Base-by-base conservation (phyloP, 2,797 vertebrate genomes). In the Phataginus tricuspis region DNA sequence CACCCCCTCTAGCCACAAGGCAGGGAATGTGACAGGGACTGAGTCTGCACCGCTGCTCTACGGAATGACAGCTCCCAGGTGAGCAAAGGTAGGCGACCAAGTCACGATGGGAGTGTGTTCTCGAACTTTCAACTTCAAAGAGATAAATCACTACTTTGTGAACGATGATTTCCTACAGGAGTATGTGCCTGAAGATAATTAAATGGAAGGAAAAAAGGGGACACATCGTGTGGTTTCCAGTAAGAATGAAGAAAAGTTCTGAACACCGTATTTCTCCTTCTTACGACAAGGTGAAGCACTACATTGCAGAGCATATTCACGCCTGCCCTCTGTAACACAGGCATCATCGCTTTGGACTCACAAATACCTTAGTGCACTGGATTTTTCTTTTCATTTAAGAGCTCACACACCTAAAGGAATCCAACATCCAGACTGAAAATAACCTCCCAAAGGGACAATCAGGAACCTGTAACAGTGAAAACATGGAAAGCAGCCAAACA, bases 321-420 rank as follows among this genome's bases (percentile, higher is more conserved):
- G 37, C 57, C 14, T 93, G 71, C 59, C 57, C 83, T 63, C 34
- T 42, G 66, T 51, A 95, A 90, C 29, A 16, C 7, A 66, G 72
- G 39, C 23, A 71, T 80, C 55, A n/a, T 59, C 53, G 66, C 68
- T 91, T 39, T 72, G 51, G 61, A 88, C 77, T 89, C 79, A 82
- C 4, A 96, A 77, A 69, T 71, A 83, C 51, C 84, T 5, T 86
- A 23, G 53, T 49, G 7, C 64, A 55, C 1, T 55, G 16, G 16
- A 61, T 64, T 90, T 91, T 72, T 85, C 42, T 89, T 87, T 66
- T 90, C 45, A 83, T 83, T 90, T 87, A 89, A 91, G 92, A 91
- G 51, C 45, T 94, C 45, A 86, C 13, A 88, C 18, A 85, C 25
- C 59, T 87, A 78, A 85, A 94, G 55, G 12, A 71, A 66, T 31